A percentile compares a stretch with the other conserved stretches of the same genome.
Evolutionary conservation across 2,113 vertebrate species (phyloP).

Genomic region (Scomber colias): DNA sequence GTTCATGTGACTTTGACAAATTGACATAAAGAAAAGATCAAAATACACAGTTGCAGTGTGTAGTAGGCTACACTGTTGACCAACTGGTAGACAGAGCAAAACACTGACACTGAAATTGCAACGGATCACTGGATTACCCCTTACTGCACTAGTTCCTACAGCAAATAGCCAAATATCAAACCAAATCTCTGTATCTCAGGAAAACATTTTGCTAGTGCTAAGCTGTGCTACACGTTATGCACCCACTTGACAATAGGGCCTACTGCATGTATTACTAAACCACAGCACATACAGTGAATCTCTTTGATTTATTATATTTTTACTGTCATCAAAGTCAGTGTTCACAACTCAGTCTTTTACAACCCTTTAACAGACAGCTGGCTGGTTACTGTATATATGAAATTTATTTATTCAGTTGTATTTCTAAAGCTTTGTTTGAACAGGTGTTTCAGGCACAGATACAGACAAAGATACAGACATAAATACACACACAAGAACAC

Average conservation of each 20-base stretch:
- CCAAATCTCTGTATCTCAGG: constrained; percentile 1
- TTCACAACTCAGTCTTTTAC: constrained; percentile 65
- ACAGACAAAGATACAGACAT: constrained; percentile 68
- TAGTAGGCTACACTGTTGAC: neutral
- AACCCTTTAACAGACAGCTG: constrained; percentile 71
- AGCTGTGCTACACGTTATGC: no score
- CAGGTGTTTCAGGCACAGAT: constrained; percentile 81
- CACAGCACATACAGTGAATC: constrained; percentile 23
- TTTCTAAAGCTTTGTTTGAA: constrained; percentile 83
- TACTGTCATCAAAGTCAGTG: constrained; percentile 67
- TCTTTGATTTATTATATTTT: constrained; percentile 71
- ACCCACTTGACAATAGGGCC: constrained; percentile 2
- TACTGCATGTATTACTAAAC: constrained; percentile 22
- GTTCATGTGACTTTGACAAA: neutral
- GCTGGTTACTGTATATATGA: constrained; percentile 81
- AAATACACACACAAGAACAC: constrained; percentile 53
- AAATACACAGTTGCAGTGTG: neutral
- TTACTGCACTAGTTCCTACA: neutral
- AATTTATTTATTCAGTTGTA: constrained; percentile 84
- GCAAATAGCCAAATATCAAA: neutral
- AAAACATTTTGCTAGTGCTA: neutral
- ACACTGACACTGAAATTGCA: constrained; percentile 2
- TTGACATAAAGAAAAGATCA: neutral
- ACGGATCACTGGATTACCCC: neutral
- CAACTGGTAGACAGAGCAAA: neutral